Evolutionary conservation across 2,888 invertebrate species (phyloP), one percentile per base, ranked within the genome.

Genomic region (Philopedon plagiatum): DNA sequence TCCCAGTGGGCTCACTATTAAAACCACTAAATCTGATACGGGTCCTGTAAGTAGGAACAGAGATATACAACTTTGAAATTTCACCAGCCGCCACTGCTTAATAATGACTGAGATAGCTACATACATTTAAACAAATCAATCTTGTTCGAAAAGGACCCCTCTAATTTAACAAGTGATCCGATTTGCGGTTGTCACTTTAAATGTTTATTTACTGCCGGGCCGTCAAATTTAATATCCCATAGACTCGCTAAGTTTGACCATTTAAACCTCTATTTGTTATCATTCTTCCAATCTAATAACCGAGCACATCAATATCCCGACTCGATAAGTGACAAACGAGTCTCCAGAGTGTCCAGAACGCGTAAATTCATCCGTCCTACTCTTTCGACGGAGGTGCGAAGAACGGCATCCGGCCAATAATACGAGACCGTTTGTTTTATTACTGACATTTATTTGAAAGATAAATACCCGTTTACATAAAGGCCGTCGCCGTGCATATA

Each of bases 391-490:
- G 56, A 65, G 65, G 65, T 54, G 65, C 26, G 54, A 56, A 65
- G 23, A 56, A 56, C 41, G 32, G 26, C 65, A 39, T 54, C 65
- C 54, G 57, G 57, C 57, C 41, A 54, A 54, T 54, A 54, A 44
- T 61, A 44, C 61, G 13, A 18, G 62, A 32, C 37, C 39, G 56
- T 54, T 65, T 65, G 65, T 65, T 65, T 65, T 65, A 65, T 65
- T 57, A 56, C 54, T 56, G 65, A 65, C 65, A 65, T 65, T 65
- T 65, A 65, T 65, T 65, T 65, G 56, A 51, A 41, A 65, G 65
- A 65, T 65, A 65, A 65, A 65, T 65, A 65, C 65, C 56, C 54
- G 65, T 65, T 65, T 57, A 65, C 56, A 65, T 41, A 65, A 54
- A 54, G 65, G 65, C 21, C 56, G 65, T 13, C 56, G 41, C 41